Percentiles rank a stretch among this genome's conserved stretches.
These are phyloP conservation scores for Parazoanthus atlanticus DNA, from an alignment of 92 coral and sea anemone species.

Conservation along the genomic window DNA sequence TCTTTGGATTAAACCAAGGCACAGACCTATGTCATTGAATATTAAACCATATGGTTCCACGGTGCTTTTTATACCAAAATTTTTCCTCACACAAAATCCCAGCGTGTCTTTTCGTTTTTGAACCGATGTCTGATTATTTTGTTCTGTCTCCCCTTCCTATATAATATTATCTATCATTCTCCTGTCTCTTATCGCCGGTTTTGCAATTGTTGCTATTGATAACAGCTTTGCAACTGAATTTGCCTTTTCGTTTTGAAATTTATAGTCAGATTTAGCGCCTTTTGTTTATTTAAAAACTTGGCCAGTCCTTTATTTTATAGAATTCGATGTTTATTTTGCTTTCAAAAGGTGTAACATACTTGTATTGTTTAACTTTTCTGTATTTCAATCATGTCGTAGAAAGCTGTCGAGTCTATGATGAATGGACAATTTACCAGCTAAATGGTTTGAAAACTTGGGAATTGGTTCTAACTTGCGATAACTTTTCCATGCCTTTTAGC, in stretches of 20 bases:
- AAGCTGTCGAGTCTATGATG: not conserved
- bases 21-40: not conserved
- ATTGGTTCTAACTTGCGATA: not conserved
- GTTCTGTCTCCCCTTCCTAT: not conserved
- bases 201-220: not conserved
- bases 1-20: not conserved
- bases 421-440: not conserved
- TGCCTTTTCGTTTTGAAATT: not conserved
- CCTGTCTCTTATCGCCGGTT: not conserved
- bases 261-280: not conserved
- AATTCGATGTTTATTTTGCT: not conserved
- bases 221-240: not conserved
- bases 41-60: not conserved
- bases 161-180: not conserved
- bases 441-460: constrained; percentile 9
- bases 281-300: not conserved
- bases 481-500: not conserved
- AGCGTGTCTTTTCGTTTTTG: not conserved
- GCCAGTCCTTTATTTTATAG: not conserved
- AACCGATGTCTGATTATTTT: not conserved
- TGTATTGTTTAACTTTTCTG: not conserved
- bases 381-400: not conserved
- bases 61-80: not conserved
- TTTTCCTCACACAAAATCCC: not conserved
- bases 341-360: not conserved